Base-by-base conservation (phyloP, 2,797 vertebrate genomes). In the Acanthis flammea region DNA sequence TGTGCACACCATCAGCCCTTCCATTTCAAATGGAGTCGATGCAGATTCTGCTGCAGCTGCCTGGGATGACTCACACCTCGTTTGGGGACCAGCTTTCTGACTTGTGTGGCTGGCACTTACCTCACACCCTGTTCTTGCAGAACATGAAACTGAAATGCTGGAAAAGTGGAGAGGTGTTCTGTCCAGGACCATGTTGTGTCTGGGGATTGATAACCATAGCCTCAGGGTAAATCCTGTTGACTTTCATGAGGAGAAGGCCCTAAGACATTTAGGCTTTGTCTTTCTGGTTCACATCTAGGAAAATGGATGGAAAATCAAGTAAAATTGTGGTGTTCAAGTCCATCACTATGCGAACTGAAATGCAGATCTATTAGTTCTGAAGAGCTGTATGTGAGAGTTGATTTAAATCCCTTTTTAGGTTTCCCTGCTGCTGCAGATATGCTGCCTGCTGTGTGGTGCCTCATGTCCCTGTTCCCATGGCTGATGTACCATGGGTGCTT, bases 11-110 rank as follows among this genome's bases (percentile, higher is more conserved):
- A 17, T 33, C 50, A 77, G 14, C 42, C 3, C 4, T 42, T 51
- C 6, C 54, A 0, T 21, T 44, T 30, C 17, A 28, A 44, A 35
- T 10, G 2, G 14, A n/a, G 31, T 24, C 2, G 0, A 28, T 58
- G 27, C 37, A 63, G 48, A 3, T 53, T 10, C 3, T 39, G 51
- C 16, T 82, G 58, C 21, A 41, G 50, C 28, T 1, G 1, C 4
- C n/a, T 37, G 53, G 13, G 4, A 6, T 50, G 50, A 37, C 65
- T 90, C 5, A 3, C 30, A 57, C 19, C 16, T 39, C 1, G 1
- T 63, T 60, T 45, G 27, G 67, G 35, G 21, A 16, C 5, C 18
- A 13, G 41, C 66, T 60, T 72, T 67, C 24, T 72, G 27, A 23
- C 30, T 33, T 3, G 0, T 16, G 12, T 60, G 66, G 28, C 28